Conservation (phyloP, 2,113 vertebrate genomes). For the Menura novaehollandiae region DNA sequence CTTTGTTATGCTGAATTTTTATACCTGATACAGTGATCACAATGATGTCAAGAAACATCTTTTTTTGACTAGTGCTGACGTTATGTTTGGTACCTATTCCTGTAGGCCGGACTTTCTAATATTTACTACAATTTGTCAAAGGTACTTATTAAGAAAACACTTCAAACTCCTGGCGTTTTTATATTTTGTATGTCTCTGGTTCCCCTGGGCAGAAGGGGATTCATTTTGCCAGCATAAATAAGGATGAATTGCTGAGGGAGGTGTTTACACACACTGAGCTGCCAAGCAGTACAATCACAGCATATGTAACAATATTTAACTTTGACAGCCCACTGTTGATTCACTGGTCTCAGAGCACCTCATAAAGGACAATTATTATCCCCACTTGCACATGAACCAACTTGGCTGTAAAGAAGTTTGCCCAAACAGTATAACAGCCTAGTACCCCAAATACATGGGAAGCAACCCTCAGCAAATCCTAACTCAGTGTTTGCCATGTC, state of each 20-base stretch:
- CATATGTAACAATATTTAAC: background rate
- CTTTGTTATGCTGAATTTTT: background rate
- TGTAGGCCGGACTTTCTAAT: background rate
- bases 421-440: background rate
- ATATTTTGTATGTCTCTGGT: background rate
- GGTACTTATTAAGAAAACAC: background rate
- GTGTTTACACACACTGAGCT: background rate
- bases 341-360: background rate
- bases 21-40: background rate
- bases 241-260: background rate
- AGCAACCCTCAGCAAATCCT: background rate
- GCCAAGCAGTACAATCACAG: background rate
- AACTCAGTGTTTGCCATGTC: background rate
- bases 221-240: background rate
- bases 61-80: background rate
- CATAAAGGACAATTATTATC: background rate
- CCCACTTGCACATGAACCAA: background rate
- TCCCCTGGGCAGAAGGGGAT: background rate
- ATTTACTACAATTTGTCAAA: background rate
- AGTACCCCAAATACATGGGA: background rate
- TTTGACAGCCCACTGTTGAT: background rate
- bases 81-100: background rate
- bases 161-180: background rate
- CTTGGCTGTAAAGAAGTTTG: background rate
- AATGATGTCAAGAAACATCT: background rate